phyloP scores from a whole-genome alignment of 2,797 vertebrate genomes.

The Cheirogaleus major region DNA sequence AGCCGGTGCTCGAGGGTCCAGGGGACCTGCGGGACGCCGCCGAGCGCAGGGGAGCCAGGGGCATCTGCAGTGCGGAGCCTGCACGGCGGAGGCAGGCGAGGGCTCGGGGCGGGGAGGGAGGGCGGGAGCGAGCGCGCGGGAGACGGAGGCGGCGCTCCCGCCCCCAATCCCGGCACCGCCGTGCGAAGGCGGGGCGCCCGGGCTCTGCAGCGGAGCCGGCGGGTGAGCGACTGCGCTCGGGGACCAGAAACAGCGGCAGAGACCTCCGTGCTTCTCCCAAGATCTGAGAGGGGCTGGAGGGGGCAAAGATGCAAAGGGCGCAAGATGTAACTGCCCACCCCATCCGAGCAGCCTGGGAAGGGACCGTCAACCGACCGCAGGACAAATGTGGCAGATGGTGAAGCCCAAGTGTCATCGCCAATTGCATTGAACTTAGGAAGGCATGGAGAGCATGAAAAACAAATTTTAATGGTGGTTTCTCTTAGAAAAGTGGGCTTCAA shows the following conservation, averaged over 20 bases:
- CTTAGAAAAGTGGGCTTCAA: neutral
- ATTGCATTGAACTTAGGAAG: neutral
- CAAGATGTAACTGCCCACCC: neutral
- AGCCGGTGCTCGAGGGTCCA: neutral
- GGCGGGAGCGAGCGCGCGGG: slow-evolving; percentile 33
- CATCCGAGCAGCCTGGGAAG: neutral
- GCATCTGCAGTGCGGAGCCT: slow-evolving; percentile 85
- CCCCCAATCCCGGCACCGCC: slow-evolving; percentile 80
- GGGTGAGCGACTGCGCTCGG: neutral
- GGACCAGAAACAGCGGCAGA: neutral
- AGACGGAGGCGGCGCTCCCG: slow-evolving; percentile 72
- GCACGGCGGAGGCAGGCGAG: slow-evolving; percentile 4
- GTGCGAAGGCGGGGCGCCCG: slow-evolving; percentile 46
- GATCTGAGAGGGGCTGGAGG: neutral
- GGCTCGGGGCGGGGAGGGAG: slow-evolving; percentile 39
- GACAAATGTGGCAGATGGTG: neutral
- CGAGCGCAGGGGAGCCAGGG: neutral
- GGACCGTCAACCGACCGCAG: neutral
- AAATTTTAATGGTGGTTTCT: neutral
- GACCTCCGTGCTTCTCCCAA: neutral
- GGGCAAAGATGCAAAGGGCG: neutral
- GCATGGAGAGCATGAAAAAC: neutral
- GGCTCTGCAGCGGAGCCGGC: neutral
- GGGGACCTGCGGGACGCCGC: neutral
- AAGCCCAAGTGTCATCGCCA: neutral